phyloP scores from a whole-genome alignment of 2,888 invertebrate species.

The Lasioglossum calceatum region DNA sequence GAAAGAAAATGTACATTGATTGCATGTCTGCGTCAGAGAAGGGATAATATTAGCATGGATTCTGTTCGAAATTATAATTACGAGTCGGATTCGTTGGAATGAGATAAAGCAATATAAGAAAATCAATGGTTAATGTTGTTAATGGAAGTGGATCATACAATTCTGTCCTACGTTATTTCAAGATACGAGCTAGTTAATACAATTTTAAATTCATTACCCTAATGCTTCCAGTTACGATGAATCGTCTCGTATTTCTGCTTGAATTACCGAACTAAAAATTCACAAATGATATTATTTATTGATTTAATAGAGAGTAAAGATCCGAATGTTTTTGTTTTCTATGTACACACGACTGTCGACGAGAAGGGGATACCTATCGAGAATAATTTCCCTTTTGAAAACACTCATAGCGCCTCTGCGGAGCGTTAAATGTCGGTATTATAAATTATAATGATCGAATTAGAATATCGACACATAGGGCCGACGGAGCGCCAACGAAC shows the following conservation, averaged over 20 bases:
- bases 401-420: not conserved
- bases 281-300: not conserved
- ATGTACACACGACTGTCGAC: not conserved
- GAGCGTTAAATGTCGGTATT: not conserved
- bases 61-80: too few species aligned
- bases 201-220: not conserved
- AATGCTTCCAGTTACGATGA: not conserved
- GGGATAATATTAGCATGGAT: too few species aligned
- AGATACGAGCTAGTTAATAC: not conserved
- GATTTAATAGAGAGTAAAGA: not conserved
- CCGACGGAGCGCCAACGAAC: not conserved
- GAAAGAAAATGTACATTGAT: too few species aligned
- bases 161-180: not conserved
- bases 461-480: not conserved
- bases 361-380: not conserved
- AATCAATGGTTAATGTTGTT: not conserved
- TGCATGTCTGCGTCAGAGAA: too few species aligned
- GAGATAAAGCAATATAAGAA: not conserved
- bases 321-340: not conserved
- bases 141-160: not conserved
- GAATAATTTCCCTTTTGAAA: constrained; percentile 4
- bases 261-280: not conserved
- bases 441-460: constrained; percentile 9
- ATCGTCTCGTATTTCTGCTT: not conserved
- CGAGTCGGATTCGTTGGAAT: not conserved